Percentiles rank a stretch among this genome's conserved stretches.
phyloP scores from a whole-genome alignment of 1,140 invertebrate species.

The Macrobrachium nipponense region DNA sequence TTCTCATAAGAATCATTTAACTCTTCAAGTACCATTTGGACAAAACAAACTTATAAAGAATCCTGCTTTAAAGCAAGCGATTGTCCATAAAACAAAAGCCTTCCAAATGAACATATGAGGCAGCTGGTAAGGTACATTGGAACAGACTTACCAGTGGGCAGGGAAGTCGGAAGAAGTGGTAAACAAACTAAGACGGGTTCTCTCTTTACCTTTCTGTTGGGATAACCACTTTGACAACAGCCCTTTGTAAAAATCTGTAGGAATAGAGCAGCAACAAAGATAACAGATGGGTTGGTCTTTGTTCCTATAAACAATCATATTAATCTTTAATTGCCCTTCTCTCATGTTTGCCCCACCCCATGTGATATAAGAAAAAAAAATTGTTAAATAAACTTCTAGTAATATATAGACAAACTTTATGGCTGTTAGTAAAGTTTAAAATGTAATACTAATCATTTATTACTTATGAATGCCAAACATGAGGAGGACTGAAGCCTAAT shows the following conservation, averaged over 20 bases:
- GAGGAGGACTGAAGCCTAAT: neutral
- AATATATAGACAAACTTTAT: conserved; percentile 29
- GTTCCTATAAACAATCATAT: conserved; percentile 31
- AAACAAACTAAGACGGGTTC: conserved; percentile 60
- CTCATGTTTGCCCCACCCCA: neutral
- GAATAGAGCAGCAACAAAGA: conserved; percentile 66
- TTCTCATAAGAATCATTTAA: neutral
- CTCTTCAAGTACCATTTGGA: neutral
- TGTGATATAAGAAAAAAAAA: too few relatives aligned
- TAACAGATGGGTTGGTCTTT: conserved; percentile 62
- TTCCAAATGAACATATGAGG: neutral
- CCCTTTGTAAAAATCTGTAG: conserved; percentile 85
- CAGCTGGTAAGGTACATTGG: conserved; percentile 58
- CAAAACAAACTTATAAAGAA: neutral
- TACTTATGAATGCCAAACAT: conserved; percentile 18
- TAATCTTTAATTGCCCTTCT: conserved; percentile 45
- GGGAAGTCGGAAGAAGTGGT: conserved; percentile 46
- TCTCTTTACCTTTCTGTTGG: conserved; percentile 89
- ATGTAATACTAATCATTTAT: conserved; percentile 42
- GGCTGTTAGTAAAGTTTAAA: conserved; percentile 56
- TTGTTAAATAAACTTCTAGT: too few relatives aligned
- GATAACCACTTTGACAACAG: conserved; percentile 97
- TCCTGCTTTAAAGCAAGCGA: neutral
- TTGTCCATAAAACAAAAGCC: too few relatives aligned
- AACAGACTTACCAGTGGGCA: conserved; percentile 63